A percentile compares a stretch with the other conserved stretches of the same genome.
Conservation (phyloP, 2,113 vertebrate genomes). For the Chaetorhynchus papuensis region DNA sequence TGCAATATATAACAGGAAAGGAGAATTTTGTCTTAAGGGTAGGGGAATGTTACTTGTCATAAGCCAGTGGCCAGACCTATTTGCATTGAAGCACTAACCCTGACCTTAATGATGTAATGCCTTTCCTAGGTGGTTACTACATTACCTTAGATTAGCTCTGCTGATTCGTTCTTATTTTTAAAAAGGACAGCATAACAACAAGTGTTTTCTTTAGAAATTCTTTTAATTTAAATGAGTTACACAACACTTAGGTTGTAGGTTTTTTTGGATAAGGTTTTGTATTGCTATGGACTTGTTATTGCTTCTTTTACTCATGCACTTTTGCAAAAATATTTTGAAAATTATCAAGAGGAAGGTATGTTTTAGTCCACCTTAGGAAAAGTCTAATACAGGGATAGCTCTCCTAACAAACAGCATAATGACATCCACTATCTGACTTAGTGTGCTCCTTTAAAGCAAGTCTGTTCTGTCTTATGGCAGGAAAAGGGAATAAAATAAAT, state of each 20-base stretch:
- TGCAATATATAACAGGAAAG: neutral
- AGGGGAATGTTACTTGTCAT: neutral
- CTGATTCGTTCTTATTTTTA: neutral
- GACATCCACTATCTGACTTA: neutral
- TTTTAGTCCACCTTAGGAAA: neutral
- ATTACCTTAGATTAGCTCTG: neutral
- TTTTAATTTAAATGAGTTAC: neutral
- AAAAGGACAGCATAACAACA: neutral
- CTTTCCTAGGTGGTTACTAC: neutral
- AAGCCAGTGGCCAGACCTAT: neutral
- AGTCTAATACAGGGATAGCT: neutral
- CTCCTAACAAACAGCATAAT: neutral
- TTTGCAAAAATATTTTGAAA: conserved; percentile 1
- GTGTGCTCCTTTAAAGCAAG: neutral
- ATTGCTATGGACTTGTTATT: neutral
- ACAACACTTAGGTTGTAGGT: neutral
- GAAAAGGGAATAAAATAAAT: neutral
- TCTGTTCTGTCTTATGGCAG: neutral
- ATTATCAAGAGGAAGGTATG: neutral
- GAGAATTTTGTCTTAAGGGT: neutral
- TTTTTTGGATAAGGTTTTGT: neutral
- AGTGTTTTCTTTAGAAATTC: neutral
- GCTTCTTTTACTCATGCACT: neutral
- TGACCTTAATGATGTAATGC: neutral
- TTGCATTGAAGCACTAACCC: neutral